phyloP scores from a whole-genome alignment of 1,140 invertebrate genomes.

The Atopsyche davidsoni region DNA sequence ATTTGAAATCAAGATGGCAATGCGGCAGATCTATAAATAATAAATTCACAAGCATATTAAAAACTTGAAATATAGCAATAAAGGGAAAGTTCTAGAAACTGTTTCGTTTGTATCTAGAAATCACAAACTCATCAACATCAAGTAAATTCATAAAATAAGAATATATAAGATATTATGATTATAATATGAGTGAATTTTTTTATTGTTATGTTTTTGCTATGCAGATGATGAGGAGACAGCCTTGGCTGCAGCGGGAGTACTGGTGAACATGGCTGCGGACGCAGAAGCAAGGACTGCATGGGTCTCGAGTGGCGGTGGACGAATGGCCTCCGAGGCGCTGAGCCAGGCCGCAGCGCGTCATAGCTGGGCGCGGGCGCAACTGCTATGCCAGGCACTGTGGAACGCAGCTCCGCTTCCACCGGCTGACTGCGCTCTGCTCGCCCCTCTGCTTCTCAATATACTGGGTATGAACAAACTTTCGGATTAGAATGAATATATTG shows the following conservation, averaged over 20 bases:
- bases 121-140: too few species aligned
- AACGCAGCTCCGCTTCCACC: constrained; percentile 20
- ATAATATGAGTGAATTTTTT: too few species aligned
- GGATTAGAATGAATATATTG: too few species aligned
- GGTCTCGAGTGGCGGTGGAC: constrained; percentile 12
- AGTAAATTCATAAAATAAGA: too few species aligned
- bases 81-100: too few species aligned
- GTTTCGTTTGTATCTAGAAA: too few species aligned
- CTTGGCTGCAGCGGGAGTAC: constrained; percentile 21
- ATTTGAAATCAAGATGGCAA: too few species aligned
- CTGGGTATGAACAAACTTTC: constrained; percentile 18
- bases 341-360: constrained; percentile 11
- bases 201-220: constrained; percentile 1
- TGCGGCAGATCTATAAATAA: too few species aligned
- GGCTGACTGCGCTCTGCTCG: constrained; percentile 15
- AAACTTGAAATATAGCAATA: too few species aligned
- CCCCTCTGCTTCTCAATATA: constrained; percentile 22
- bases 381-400: constrained; percentile 27
- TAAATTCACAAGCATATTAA: too few species aligned
- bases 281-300: constrained; percentile 12
- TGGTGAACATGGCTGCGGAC: constrained; percentile 29
- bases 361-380: constrained; percentile 16
- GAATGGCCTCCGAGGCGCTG: constrained; percentile 6
- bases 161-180: too few species aligned
- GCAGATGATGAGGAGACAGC: constrained; percentile 24